Percentiles rank a stretch among this genome's conserved stretches.
These are phyloP conservation scores for Caenorhabditis parvicauda DNA, from an alignment of 2,888 invertebrate species.

Conservation along the genomic window DNA sequence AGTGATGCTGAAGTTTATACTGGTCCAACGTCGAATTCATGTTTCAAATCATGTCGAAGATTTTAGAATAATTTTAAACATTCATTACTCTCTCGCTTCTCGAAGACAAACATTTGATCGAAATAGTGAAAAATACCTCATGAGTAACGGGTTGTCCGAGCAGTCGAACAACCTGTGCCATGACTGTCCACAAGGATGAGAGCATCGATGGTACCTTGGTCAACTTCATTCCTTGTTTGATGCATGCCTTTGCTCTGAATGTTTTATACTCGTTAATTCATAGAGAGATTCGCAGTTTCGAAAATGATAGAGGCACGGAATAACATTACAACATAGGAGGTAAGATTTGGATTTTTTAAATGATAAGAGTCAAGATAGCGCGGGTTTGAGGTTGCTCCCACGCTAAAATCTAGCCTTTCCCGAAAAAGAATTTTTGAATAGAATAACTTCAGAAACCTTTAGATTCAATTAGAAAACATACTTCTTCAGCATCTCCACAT, in stretches of 20 bases:
- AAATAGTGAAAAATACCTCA: too few relatives aligned
- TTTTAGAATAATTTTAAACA: too few relatives aligned
- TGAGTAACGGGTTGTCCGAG: neutral
- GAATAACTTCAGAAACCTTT: neutral
- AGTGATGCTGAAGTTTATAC: conserved; percentile 34
- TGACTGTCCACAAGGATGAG: conserved; percentile 26
- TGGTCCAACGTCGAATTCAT: too few relatives aligned
- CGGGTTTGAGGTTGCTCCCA: too few relatives aligned
- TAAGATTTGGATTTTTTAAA: too few relatives aligned
- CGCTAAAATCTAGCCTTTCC: too few relatives aligned
- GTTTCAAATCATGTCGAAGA: neutral
- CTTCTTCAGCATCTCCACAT: conserved; percentile 6
- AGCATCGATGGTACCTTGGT: conserved; percentile 11
- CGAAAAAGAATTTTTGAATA: neutral
- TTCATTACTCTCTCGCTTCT: neutral
- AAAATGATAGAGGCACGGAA: neutral
- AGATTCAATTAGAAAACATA: neutral
- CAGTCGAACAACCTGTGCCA: conserved; percentile 23
- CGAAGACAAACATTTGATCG: too few relatives aligned
- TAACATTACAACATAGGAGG: too few relatives aligned
- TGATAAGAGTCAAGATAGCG: too few relatives aligned
- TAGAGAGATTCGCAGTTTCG: too few relatives aligned
- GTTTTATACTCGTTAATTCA: too few relatives aligned
- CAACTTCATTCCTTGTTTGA: conserved; percentile 20
- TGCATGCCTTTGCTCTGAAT: conserved; percentile 5